Evolutionary conservation across 2,888 invertebrate genomes (phyloP).

Genomic region (Aleiodes leptofemur): DNA sequence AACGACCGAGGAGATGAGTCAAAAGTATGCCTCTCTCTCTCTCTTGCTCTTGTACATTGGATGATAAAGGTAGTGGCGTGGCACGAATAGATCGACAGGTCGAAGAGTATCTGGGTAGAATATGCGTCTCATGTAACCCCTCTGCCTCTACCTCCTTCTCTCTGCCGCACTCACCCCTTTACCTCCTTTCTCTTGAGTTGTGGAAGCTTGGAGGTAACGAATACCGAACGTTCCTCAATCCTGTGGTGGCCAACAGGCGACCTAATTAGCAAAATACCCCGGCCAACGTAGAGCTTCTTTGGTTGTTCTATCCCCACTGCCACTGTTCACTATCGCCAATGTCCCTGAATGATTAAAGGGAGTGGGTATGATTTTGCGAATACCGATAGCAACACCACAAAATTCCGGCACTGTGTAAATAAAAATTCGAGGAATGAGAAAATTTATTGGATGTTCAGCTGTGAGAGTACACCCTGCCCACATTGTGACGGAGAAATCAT

Average conservation of each 20-base stretch:
- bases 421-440: slow-evolving; percentile 8
- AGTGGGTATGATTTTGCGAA: slow-evolving; percentile 28
- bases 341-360: not conserved
- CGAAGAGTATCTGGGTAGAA: slow-evolving; percentile 44
- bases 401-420: slow-evolving; percentile 29
- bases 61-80: slow-evolving; percentile 6
- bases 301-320: not conserved
- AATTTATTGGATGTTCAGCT: slow-evolving; percentile 1
- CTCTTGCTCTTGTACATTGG: slow-evolving; percentile 12
- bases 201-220: slow-evolving; percentile 63
- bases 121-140: slow-evolving; percentile 9
- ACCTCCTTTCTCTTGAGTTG: slow-evolving; percentile 41
- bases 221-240: slow-evolving; percentile 70
- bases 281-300: slow-evolving; percentile 30
- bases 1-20: slow-evolving; percentile 34
- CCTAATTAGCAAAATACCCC: slow-evolving; percentile 71
- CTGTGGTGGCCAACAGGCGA: slow-evolving; percentile 64
- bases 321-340: slow-evolving; percentile 25
- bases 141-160: slow-evolving; percentile 32
- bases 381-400: slow-evolving; percentile 5
- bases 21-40: slow-evolving; percentile 9
- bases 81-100: slow-evolving; percentile 39
- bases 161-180: slow-evolving; percentile 25
- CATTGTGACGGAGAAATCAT: too few relatives aligned
- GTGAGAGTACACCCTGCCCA: too few relatives aligned